phyloP scores from a whole-genome alignment of 2,888 invertebrate genomes.

The Ichneumoninae sp. region DNA sequence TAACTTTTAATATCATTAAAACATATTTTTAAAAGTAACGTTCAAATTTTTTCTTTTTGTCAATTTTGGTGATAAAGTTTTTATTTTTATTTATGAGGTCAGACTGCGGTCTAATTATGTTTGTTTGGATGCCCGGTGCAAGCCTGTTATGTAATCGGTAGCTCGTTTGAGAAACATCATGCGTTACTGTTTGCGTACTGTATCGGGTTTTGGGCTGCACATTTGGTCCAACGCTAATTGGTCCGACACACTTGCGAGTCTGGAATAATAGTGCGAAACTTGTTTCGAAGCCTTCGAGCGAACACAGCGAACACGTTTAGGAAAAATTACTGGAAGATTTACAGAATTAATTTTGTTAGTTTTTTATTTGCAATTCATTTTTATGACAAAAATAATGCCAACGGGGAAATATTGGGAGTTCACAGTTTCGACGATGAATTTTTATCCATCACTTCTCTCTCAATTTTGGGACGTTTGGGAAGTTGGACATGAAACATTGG shows the following conservation, averaged over 20 bases:
- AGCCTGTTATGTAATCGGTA: constrained; percentile 15
- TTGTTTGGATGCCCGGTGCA: constrained; percentile 7
- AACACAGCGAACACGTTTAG: no score
- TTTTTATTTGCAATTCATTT: not conserved
- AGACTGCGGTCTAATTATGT: not conserved
- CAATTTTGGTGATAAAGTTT: not conserved
- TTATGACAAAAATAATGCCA: not conserved
- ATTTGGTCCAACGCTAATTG: not conserved
- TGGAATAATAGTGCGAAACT: no score
- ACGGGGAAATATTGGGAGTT: not conserved
- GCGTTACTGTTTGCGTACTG: not conserved
- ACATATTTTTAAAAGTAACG: not conserved
- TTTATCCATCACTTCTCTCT: not conserved
- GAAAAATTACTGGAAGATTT: not conserved
- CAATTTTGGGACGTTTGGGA: no score
- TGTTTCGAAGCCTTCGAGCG: no score
- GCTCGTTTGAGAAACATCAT: not conserved
- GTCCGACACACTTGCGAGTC: not conserved
- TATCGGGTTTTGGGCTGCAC: not conserved
- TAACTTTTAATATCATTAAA: not conserved
- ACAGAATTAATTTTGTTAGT: not conserved
- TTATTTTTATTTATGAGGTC: not conserved
- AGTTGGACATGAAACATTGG: no score
- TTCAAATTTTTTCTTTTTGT: not conserved
- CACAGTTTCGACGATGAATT: not conserved